Conservation (phyloP, 1,140 invertebrate genomes). For the Himalopsyche phryganea region DNA sequence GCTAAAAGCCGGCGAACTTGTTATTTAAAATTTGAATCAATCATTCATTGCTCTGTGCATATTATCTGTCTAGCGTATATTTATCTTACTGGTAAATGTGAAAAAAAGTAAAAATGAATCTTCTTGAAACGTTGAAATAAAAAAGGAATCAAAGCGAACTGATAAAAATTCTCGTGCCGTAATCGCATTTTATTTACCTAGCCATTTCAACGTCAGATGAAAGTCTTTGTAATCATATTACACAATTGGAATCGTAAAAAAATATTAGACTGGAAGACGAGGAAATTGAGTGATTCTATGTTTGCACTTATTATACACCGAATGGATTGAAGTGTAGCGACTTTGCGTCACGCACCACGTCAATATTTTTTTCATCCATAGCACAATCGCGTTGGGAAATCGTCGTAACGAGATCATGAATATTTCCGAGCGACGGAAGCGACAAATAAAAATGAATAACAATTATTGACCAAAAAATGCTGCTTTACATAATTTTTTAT, state of each 20-base stretch:
- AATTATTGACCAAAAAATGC: too few relatives aligned
- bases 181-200: slow-evolving; percentile 32
- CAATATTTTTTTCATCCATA: too few relatives aligned
- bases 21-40: too few relatives aligned
- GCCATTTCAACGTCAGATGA: slow-evolving; percentile 14
- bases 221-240: slow-evolving; percentile 31
- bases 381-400: too few relatives aligned
- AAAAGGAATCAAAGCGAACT: slow-evolving; percentile 31
- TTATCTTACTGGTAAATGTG: slow-evolving; percentile 21
- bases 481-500: too few relatives aligned
- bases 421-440: too few relatives aligned
- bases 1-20: too few relatives aligned
- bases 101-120: slow-evolving; percentile 16
- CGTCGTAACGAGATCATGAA: too few relatives aligned
- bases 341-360: too few relatives aligned
- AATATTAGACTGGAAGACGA: slow-evolving; percentile 16
- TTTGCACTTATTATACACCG: slow-evolving; percentile 13
- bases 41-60: too few relatives aligned
- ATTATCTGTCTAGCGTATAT: too few relatives aligned
- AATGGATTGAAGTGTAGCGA: neutral
- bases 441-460: too few relatives aligned
- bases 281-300: slow-evolving; percentile 21
- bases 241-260: slow-evolving; percentile 7
- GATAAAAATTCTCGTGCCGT: slow-evolving; percentile 25
- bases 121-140: slow-evolving; percentile 21